Evolutionary conservation across 2,888 invertebrate genomes (phyloP).

Genomic region (Eupithecia dodoneata): DNA sequence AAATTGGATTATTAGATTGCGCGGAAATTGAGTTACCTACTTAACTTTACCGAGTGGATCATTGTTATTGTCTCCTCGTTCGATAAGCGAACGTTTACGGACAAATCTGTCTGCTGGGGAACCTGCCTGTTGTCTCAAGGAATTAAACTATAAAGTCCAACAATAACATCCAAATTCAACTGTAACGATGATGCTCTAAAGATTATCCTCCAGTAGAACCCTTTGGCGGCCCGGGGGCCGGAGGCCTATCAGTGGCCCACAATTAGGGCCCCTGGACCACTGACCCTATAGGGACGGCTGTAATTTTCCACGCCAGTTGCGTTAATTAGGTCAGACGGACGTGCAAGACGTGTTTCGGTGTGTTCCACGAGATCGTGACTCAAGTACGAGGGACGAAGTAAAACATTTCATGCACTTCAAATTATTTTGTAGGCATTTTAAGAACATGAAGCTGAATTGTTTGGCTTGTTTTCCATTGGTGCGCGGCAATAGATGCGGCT

Average conservation of each 20-base stretch:
- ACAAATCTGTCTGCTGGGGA: background rate
- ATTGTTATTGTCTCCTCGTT: background rate
- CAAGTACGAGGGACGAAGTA: background rate
- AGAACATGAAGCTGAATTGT: background rate
- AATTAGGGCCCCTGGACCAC: conserved; percentile 8
- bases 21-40: conserved; percentile 10
- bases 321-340: conserved; percentile 34
- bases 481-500: conserved; percentile 16
- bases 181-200: background rate
- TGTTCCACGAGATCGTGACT: conserved; percentile 15
- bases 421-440: background rate
- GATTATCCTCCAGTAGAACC: background rate
- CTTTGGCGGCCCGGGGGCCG: background rate
- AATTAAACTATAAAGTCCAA: background rate
- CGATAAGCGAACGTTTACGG: background rate
- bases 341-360: conserved; percentile 21
- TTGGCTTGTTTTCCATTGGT: background rate
- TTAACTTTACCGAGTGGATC: conserved; percentile 10
- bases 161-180: background rate
- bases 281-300: conserved; percentile 16
- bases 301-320: conserved; percentile 35
- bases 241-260: conserved; percentile 1
- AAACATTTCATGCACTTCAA: background rate
- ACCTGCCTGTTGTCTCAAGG: background rate
- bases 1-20: conserved; percentile 21